Base-by-base conservation (phyloP, 2,888 invertebrate genomes). In the Phymatocera aterrima region DNA sequence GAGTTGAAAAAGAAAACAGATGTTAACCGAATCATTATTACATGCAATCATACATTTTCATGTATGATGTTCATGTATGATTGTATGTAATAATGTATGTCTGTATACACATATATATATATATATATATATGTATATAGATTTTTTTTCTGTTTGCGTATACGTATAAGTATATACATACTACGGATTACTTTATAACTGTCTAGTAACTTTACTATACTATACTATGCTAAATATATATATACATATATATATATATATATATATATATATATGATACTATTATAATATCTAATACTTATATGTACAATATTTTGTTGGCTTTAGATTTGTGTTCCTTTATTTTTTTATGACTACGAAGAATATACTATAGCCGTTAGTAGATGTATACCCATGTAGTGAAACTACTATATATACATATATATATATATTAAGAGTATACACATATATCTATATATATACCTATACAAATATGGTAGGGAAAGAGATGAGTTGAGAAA, bases 241-340 rank as follows among this genome's bases (percentile, higher is more conserved):
- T 57, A 57, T 28, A 21, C 24, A 51, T 64, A 37, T 78, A 78
- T 74, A 74, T 64, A 79, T 34, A 68, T 60, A 81, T 82, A 83
- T 83, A 84, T 83, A 87, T 85, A 85, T 86, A 84, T 84, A 82
- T 81, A 83, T 84, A 83, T 82, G 83, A 82, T 85, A 84, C 83
- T 84, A 82, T 81, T 82, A 82, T 81, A 81, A 81, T 75, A 81
- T 79, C 80, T 82, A 80, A n/a, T n/a, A n/a, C n/a, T n/a, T n/a
- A n/a, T n/a, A n/a, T n/a, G n/a, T n/a, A n/a, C n/a, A n/a, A n/a
- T 78, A 78, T 86, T 86, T 86, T 84, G 85, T 87, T 87, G 87
- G 87, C 86, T 88, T 88, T 88, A 88, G 87, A 87, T 87, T 88
- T 88, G 86, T 87, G 88, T 87, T 87, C 87, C 88, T 87, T 88